phyloP scores from a whole-genome alignment of 1,140 invertebrate genomes.

The Drosophila kurseongensis region DNA sequence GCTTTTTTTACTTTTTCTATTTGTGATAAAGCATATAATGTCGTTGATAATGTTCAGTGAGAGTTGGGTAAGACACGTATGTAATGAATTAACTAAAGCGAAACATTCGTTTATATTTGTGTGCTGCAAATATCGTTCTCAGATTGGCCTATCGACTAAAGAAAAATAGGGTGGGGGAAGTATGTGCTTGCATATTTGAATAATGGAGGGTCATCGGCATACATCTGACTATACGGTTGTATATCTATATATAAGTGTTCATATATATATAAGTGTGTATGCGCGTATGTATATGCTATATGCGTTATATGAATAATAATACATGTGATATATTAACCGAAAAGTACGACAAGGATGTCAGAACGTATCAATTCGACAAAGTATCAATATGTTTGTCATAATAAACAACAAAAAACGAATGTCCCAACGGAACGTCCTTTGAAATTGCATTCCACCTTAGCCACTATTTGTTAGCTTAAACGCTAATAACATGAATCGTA shows the following conservation, averaged over 20 bases:
- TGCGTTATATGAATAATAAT: slow-evolving; percentile 57
- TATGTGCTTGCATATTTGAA: slow-evolving; percentile 18
- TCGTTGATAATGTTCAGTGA: slow-evolving; percentile 68
- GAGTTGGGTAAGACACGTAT: slow-evolving; percentile 69
- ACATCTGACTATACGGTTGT: slow-evolving; percentile 37
- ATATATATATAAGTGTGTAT: slow-evolving; percentile 40
- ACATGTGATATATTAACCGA: slow-evolving; percentile 50
- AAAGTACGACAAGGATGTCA: slow-evolving; percentile 10
- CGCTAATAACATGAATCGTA: slow-evolving; percentile 69
- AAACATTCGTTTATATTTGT: slow-evolving; percentile 35
- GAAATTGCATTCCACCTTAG: slow-evolving; percentile 44
- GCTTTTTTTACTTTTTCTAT: slow-evolving; percentile 23
- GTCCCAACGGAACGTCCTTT: slow-evolving; percentile 16
- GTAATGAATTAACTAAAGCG: slow-evolving; percentile 71
- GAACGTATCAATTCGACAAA: slow-evolving; percentile 22
- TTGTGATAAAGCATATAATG: slow-evolving; percentile 73
- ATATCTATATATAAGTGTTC: slow-evolving; percentile 32
- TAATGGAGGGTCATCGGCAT: slow-evolving; percentile 21
- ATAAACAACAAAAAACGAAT: slow-evolving; percentile 40
- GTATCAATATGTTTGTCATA: slow-evolving; percentile 33
- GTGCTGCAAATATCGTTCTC: slow-evolving; percentile 46
- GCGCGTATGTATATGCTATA: slow-evolving; percentile 39
- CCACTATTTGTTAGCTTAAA: slow-evolving; percentile 64
- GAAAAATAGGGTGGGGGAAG: slow-evolving; percentile 18
- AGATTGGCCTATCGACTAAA: slow-evolving; percentile 56